A percentile compares a stretch with the other conserved stretches of the same genome.
These are phyloP conservation scores for Drosophila pegasa DNA, from an alignment of 2,888 invertebrate species.

Conservation along the genomic window DNA sequence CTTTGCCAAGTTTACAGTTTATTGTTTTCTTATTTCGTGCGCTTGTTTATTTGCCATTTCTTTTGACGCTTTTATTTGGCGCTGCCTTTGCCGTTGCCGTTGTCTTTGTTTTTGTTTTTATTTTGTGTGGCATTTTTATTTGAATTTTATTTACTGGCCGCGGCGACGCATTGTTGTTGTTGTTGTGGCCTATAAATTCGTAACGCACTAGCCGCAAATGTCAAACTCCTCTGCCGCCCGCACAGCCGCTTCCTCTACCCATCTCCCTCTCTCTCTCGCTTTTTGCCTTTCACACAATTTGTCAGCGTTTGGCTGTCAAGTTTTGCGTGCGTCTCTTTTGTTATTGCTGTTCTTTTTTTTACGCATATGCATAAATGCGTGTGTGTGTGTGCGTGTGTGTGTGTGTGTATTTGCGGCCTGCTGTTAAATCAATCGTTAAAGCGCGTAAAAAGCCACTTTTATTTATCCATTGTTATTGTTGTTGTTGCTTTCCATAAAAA, in stretches of 20 bases:
- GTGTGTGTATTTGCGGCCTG: slow-evolving; percentile 54
- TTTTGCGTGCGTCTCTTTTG: slow-evolving; percentile 38
- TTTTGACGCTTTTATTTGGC: slow-evolving; percentile 75
- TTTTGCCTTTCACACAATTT: slow-evolving; percentile 52
- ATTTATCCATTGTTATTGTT: slow-evolving; percentile 40
- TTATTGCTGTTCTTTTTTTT: slow-evolving; percentile 29
- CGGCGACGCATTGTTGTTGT: slow-evolving; percentile 23
- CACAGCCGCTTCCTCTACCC: neutral
- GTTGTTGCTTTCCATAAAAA: slow-evolving; percentile 55
- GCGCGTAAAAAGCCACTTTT: slow-evolving; percentile 56
- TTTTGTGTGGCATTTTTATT: slow-evolving; percentile 76
- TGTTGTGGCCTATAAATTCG: slow-evolving; percentile 67
- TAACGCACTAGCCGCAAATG: slow-evolving; percentile 53
- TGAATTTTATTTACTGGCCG: slow-evolving; percentile 74
- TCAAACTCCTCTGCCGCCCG: neutral
- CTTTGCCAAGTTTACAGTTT: slow-evolving; percentile 62
- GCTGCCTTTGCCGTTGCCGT: slow-evolving; percentile 12
- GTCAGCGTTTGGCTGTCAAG: slow-evolving; percentile 60
- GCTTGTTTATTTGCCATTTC: slow-evolving; percentile 73
- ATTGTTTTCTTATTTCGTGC: slow-evolving; percentile 56
- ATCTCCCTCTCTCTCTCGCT: neutral
- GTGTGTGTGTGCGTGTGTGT: slow-evolving; percentile 15
- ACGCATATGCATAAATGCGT: slow-evolving; percentile 27
- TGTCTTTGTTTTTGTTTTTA: slow-evolving; percentile 27
- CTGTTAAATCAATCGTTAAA: slow-evolving; percentile 78